A percentile compares a stretch with the other conserved stretches of the same genome.
Conservation (phyloP, 2,888 invertebrate genomes). For the Thelaira solivaga region DNA sequence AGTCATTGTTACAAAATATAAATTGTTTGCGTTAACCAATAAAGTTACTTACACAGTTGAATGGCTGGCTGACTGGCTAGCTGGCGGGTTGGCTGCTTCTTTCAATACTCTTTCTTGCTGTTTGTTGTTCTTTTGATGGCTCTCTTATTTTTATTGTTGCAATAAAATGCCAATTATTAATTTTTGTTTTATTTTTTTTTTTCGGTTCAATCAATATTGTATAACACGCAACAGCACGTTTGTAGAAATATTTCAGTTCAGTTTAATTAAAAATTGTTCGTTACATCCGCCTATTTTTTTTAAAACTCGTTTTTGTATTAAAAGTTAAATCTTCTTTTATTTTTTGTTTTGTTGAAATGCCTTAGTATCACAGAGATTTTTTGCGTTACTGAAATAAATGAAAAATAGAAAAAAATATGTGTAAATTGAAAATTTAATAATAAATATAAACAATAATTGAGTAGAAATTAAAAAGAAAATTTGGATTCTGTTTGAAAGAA, state of each 20-base stretch:
- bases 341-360: slow-evolving; percentile 7
- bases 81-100: too few species aligned
- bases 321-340: too few species aligned
- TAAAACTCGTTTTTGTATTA: background rate
- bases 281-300: background rate
- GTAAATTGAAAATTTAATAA: too few species aligned
- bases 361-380: slow-evolving; percentile 33
- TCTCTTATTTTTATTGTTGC: background rate
- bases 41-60: slow-evolving; percentile 21
- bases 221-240: too few species aligned
- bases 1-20: slow-evolving; percentile 7
- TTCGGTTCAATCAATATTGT: background rate
- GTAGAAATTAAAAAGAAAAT: background rate
- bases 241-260: too few species aligned
- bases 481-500: too few species aligned
- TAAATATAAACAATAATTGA: too few species aligned
- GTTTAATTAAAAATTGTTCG: background rate
- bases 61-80: too few species aligned
- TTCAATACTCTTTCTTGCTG: background rate
- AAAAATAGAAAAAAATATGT: background rate
- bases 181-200: slow-evolving; percentile 1
- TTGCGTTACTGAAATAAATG: slow-evolving; percentile 2
- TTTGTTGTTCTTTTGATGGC: background rate
- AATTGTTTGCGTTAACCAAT: background rate
- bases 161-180: slow-evolving; percentile 10